Evolutionary conservation across 2,797 vertebrate species (phyloP).

Genomic region (Pipistrellus pipistrellus): DNA sequence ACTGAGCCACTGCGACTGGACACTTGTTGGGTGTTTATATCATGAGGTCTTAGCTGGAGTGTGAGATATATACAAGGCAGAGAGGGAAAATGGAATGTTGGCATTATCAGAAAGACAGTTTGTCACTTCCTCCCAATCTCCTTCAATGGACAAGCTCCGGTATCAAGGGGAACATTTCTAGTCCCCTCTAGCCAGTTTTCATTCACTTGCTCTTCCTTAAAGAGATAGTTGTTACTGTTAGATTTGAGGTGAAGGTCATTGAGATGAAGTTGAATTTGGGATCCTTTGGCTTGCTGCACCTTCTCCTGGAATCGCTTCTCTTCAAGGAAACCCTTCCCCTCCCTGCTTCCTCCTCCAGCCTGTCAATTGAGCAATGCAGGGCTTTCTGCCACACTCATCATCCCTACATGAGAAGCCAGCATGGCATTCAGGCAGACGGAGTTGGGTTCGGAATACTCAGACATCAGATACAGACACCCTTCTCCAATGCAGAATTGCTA

Average conservation of each 20-base stretch:
- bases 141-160: accelerated
- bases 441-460: neutral
- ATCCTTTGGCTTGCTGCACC: neutral
- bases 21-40: neutral
- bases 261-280: neutral
- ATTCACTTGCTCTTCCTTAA: neutral
- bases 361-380: accelerated
- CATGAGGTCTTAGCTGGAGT: accelerated
- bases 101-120: neutral
- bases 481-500: neutral
- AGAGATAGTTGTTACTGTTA: neutral
- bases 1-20: too few species aligned
- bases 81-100: accelerated
- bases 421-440: accelerated
- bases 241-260: neutral
- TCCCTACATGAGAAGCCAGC: neutral
- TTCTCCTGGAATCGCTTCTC: neutral
- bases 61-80: neutral
- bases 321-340: neutral
- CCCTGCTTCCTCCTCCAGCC: neutral
- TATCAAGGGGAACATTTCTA: accelerated
- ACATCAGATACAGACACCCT: neutral
- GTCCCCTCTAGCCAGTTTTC: neutral
- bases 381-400: too few species aligned
- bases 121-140: neutral